phyloP scores from a whole-genome alignment of 35 echinoderm and acorn worm genomes.

The Holothuria glaberrima region DNA sequence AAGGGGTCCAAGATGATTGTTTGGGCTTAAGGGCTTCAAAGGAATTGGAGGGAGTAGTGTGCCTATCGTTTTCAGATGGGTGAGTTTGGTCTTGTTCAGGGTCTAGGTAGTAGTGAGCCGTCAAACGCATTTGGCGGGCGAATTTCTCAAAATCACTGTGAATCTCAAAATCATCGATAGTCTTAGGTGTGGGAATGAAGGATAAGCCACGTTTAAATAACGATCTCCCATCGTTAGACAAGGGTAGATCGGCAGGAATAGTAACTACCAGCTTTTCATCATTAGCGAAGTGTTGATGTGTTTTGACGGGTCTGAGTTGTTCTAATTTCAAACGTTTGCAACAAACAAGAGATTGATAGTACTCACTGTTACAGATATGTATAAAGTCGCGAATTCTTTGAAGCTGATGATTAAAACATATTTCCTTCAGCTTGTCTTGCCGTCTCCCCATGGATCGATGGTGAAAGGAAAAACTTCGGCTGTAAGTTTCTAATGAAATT shows the following conservation, averaged over 20 bases:
- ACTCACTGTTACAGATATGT: slow-evolving; percentile 3
- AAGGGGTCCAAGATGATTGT: too few species aligned
- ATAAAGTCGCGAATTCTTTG: neutral
- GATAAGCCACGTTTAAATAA: slow-evolving; percentile 4
- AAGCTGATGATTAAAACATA: neutral
- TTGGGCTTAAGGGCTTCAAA: too few species aligned
- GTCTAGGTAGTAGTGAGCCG: too few species aligned
- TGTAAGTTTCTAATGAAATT: neutral
- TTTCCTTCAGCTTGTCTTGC: neutral
- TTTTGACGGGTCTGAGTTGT: neutral
- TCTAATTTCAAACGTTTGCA: neutral
- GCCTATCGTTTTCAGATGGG: too few species aligned
- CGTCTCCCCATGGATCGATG: neutral
- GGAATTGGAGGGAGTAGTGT: too few species aligned
- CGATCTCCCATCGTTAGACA: neutral
- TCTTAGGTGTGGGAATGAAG: slow-evolving; percentile 18
- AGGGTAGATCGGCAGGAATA: slow-evolving; percentile 27
- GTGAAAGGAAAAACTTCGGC: neutral
- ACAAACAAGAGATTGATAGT: neutral
- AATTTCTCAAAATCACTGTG: too few species aligned
- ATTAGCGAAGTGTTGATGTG: too few species aligned
- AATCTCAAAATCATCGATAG: slow-evolving; percentile 27
- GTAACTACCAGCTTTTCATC: slow-evolving; percentile 17
- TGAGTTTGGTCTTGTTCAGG: too few species aligned
- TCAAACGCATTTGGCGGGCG: too few species aligned